Conservation (phyloP, 2,113 vertebrate species). For the Gymnocephalus cernua region DNA sequence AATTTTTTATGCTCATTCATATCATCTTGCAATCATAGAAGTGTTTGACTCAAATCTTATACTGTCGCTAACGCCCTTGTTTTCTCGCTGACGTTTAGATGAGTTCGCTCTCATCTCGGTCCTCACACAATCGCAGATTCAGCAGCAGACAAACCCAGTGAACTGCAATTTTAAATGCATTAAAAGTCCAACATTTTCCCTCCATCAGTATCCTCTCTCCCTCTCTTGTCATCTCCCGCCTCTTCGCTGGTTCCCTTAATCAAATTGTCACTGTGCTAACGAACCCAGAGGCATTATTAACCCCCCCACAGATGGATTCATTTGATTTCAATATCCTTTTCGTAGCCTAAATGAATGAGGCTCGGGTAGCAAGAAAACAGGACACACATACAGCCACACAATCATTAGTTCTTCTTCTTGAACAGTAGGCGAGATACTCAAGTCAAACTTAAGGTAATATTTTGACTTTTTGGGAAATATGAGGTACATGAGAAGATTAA, state of each 20-base stretch:
- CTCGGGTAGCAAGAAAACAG: not conserved
- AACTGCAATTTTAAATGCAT: not conserved
- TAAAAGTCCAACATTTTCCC: not conserved
- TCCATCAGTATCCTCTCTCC: not conserved
- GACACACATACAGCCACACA: no score
- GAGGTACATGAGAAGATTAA: no score
- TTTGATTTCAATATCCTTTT: slow-evolving; percentile 29
- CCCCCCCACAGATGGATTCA: slow-evolving; percentile 2
- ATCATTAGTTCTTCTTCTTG: no score
- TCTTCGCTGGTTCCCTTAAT: slow-evolving; percentile 8
- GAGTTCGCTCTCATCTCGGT: not conserved
- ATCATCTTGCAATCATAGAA: not conserved
- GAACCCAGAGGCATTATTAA: slow-evolving; percentile 29
- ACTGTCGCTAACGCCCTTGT: not conserved
- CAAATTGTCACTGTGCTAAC: slow-evolving; percentile 33
- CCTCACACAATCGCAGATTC: not conserved
- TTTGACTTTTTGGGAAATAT: no score
- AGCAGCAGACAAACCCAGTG: not conserved
- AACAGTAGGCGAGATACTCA: no score
- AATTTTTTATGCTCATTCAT: not conserved
- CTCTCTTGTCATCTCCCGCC: not conserved
- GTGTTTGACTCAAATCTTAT: not conserved
- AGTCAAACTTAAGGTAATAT: no score
- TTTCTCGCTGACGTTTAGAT: not conserved
- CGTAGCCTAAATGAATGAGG: not conserved